Conservation (phyloP, 2,888 invertebrate genomes). For the Neoascia interrupta region DNA sequence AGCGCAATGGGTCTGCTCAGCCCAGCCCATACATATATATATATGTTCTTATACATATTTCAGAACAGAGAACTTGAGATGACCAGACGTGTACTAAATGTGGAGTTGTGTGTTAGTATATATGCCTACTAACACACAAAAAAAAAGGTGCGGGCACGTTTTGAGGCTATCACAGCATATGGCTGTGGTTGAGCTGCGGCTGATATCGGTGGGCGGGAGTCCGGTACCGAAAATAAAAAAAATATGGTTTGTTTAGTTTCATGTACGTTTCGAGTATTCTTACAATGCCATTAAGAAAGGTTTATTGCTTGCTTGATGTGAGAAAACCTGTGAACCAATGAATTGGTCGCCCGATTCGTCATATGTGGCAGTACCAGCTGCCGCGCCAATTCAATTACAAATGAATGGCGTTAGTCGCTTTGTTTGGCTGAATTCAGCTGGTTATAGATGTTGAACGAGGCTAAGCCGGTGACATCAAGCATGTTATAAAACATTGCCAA, state of each 20-base stretch:
- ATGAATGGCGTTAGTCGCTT: slow-evolving; percentile 1
- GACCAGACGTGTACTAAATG: slow-evolving; percentile 1
- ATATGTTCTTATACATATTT: background rate
- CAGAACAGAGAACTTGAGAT: background rate
- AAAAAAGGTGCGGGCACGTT: background rate
- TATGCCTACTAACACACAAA: background rate
- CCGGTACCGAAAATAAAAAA: slow-evolving; percentile 12
- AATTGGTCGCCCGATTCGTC: background rate
- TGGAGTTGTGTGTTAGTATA: background rate
- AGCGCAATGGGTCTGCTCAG: background rate
- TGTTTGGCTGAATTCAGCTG: slow-evolving; percentile 1
- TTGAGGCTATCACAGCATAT: slow-evolving; percentile 13
- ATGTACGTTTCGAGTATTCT: slow-evolving; percentile 16
- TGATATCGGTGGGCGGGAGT: slow-evolving; percentile 3
- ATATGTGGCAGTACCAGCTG: slow-evolving; percentile 1
- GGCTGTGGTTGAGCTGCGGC: background rate
- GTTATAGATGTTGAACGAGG: slow-evolving; percentile 1
- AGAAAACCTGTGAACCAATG: slow-evolving; percentile 6
- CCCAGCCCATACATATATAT: background rate
- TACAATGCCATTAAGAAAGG: slow-evolving; percentile 8
- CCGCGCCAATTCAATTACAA: background rate
- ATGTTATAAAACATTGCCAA: slow-evolving; percentile 7
- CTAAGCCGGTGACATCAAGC: background rate
- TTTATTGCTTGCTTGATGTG: slow-evolving; percentile 22
- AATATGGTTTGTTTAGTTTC: slow-evolving; percentile 11